Evolutionary conservation across 2,797 vertebrate genomes (phyloP).

Genomic region (Furcifer pardalis): DNA sequence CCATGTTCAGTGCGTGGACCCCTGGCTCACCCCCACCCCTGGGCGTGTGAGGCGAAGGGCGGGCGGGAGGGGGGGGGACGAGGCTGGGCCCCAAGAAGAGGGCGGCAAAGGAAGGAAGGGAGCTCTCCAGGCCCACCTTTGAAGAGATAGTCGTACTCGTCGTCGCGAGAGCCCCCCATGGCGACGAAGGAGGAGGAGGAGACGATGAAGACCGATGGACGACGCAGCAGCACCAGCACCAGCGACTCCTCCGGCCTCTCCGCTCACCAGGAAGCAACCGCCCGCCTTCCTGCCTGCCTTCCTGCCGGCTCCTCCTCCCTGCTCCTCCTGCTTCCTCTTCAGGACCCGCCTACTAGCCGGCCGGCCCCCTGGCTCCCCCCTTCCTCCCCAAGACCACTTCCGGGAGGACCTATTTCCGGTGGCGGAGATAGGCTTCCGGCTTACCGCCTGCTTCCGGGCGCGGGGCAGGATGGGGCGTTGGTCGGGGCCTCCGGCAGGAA

Average conservation of each 20-base stretch:
- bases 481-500: no score
- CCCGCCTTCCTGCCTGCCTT: no score
- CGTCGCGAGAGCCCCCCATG: slow-evolving; percentile 86
- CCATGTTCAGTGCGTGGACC: not conserved
- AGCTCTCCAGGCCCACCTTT: slow-evolving; percentile 72
- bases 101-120: fast-evolving
- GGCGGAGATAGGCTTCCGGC: not conserved
- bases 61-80: no score
- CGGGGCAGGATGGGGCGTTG: no score
- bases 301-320: not conserved
- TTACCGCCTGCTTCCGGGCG: fast-evolving
- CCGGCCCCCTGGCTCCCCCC: not conserved
- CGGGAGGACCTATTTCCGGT: not conserved
- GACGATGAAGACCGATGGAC: no score
- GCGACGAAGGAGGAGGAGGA: not conserved
- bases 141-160: slow-evolving; percentile 79
- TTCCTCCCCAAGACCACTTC: not conserved
- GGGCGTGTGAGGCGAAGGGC: no score
- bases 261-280: slow-evolving; percentile 3
- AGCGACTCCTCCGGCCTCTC: not conserved
- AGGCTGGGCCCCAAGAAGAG: not conserved
- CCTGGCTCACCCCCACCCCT: not conserved
- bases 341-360: not conserved
- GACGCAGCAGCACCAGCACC: not conserved
- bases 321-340: not conserved